A percentile compares a stretch with the other conserved stretches of the same genome.
Evolutionary conservation across 2,888 invertebrate genomes (phyloP).

Genomic region (Amphipoea lucens): DNA sequence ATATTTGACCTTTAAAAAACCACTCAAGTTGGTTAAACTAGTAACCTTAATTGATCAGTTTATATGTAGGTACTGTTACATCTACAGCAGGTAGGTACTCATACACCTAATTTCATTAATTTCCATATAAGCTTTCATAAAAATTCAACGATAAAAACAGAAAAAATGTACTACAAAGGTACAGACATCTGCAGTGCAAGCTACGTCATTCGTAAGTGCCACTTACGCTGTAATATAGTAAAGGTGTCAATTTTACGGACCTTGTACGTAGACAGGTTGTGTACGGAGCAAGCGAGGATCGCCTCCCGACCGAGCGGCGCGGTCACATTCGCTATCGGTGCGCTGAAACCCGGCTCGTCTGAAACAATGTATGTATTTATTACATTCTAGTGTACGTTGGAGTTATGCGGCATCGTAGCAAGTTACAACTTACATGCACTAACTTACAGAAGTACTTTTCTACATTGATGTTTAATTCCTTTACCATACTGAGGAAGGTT

Average conservation of each 20-base stretch:
- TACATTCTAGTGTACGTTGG: constrained; percentile 18
- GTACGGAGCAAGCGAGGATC: constrained; percentile 94
- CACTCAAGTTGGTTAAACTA: not conserved
- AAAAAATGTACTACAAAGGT: not conserved
- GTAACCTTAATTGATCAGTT: not conserved
- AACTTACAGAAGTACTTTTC: not conserved
- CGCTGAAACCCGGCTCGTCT: constrained; percentile 95
- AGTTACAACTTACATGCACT: constrained; percentile 10
- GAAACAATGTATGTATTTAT: constrained; percentile 73
- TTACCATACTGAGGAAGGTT: not conserved
- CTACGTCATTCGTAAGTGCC: constrained; percentile 3
- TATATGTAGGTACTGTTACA: not conserved
- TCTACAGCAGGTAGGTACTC: not conserved
- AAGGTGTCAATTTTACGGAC: constrained; percentile 84
- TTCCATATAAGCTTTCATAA: not conserved
- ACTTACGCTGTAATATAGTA: constrained; percentile 14
- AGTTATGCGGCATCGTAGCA: constrained; percentile 10
- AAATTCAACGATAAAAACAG: not conserved
- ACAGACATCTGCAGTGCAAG: constrained; percentile 19
- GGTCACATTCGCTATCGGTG: constrained; percentile 95
- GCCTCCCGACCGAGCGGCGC: constrained; percentile 96
- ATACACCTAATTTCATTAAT: no score
- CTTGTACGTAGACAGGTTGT: constrained; percentile 95
- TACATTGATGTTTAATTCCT: not conserved
- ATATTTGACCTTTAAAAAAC: not conserved